These are phyloP conservation scores for Ricordea florida DNA, from an alignment of 92 coral and sea anemone genomes.

Conservation along the genomic window DNA sequence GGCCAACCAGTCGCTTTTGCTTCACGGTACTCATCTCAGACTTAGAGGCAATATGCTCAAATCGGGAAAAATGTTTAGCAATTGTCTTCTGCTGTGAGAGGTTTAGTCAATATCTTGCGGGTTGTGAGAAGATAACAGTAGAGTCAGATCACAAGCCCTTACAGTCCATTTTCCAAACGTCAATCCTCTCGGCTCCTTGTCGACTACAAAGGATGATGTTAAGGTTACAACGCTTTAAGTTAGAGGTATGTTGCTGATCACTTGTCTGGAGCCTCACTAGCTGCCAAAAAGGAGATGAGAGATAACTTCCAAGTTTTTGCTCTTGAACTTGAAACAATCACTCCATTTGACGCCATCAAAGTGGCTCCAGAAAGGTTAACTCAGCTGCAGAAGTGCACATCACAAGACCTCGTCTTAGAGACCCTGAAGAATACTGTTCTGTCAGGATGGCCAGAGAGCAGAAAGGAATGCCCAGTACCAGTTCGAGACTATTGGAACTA, in stretches of 20 bases:
- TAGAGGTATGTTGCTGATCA: constrained; percentile 28
- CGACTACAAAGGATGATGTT: constrained; percentile 39
- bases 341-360: constrained; percentile 7
- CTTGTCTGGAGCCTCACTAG: constrained; percentile 23
- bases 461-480: constrained; percentile 34
- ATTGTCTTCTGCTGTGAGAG: constrained; percentile 44
- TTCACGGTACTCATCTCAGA: constrained; percentile 13
- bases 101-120: constrained; percentile 32
- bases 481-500: constrained; percentile 39
- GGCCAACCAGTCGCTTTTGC: constrained; percentile 63
- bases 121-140: constrained; percentile 18
- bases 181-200: constrained; percentile 10
- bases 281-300: neutral
- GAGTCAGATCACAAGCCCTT: constrained; percentile 49
- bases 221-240: constrained; percentile 2
- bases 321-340: constrained; percentile 25
- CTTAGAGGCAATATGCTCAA: constrained; percentile 40
- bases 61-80: constrained; percentile 27
- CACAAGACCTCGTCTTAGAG: constrained; percentile 26
- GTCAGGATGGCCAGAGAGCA: constrained; percentile 48
- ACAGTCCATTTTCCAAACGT: constrained; percentile 31
- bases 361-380: constrained; percentile 25
- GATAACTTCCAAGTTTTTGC: constrained; percentile 42
- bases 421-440: constrained; percentile 25
- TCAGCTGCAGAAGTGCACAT: constrained; percentile 29